Evolutionary conservation across 2,113 vertebrate species (phyloP).

Genomic region (Vulpes lagopus): DNA sequence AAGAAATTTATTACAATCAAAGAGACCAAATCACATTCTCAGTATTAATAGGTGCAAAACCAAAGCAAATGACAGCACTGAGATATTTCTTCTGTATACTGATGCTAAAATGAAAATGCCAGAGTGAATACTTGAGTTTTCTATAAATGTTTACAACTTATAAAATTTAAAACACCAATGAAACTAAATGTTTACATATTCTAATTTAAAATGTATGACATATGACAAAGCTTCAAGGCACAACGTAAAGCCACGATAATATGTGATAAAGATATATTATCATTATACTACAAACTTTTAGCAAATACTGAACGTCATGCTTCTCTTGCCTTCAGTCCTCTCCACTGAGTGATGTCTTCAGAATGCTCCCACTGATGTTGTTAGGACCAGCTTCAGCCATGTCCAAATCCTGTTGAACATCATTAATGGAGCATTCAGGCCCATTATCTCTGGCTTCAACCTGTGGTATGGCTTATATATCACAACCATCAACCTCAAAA

Average conservation of each 20-base stretch:
- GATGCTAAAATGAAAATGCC: neutral
- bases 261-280: neutral
- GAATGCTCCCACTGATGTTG: neutral
- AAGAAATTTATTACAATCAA: neutral
- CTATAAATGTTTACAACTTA: neutral
- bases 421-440: neutral
- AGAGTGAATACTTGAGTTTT: neutral
- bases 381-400: neutral
- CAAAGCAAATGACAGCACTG: neutral
- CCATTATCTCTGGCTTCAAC: neutral
- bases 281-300: neutral
- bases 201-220: neutral
- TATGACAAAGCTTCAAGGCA: neutral
- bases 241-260: neutral
- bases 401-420: neutral
- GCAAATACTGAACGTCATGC: neutral
- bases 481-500: neutral
- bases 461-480: neutral
- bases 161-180: conserved; percentile 12
- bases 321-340: neutral
- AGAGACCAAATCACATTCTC: neutral
- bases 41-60: neutral
- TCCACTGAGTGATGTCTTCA: rapidly evolving
- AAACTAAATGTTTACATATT: neutral
- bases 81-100: neutral